These are phyloP conservation scores for Talpa occidentalis DNA, from an alignment of 2,113 vertebrate genomes.

Conservation along the genomic window DNA sequence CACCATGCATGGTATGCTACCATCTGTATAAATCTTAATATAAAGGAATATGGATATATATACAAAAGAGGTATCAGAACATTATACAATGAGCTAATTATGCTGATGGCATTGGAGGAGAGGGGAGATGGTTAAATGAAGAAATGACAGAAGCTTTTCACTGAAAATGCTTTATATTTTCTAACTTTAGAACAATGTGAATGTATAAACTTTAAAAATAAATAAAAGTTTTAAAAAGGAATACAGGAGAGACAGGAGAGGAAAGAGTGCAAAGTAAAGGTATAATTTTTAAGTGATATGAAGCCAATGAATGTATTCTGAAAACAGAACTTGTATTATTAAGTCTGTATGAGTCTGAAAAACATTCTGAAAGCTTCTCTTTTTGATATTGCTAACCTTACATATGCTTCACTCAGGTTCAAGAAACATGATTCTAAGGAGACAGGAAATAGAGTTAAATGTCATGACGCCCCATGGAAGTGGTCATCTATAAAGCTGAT, in stretches of 20 bases:
- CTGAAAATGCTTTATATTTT: background rate
- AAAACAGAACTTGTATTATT: background rate
- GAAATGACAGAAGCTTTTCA: background rate
- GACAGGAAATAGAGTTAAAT: background rate
- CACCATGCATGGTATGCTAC: background rate
- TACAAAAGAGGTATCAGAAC: background rate
- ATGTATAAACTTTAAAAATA: slow-evolving; percentile 23
- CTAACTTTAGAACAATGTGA: background rate
- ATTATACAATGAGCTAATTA: background rate
- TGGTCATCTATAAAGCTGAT: background rate
- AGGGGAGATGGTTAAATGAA: background rate
- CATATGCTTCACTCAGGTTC: background rate
- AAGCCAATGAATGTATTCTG: background rate
- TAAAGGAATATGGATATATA: background rate
- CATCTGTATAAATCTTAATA: background rate
- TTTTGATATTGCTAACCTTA: background rate
- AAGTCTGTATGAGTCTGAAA: background rate
- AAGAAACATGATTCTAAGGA: background rate
- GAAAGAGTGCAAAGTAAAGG: background rate
- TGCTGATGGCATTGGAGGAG: background rate
- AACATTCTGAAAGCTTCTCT: background rate
- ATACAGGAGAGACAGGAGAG: background rate
- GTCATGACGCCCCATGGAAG: background rate
- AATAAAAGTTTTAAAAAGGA: background rate
- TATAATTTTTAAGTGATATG: background rate